phyloP scores from a whole-genome alignment of 2,888 invertebrate genomes.

The Mantis religiosa region DNA sequence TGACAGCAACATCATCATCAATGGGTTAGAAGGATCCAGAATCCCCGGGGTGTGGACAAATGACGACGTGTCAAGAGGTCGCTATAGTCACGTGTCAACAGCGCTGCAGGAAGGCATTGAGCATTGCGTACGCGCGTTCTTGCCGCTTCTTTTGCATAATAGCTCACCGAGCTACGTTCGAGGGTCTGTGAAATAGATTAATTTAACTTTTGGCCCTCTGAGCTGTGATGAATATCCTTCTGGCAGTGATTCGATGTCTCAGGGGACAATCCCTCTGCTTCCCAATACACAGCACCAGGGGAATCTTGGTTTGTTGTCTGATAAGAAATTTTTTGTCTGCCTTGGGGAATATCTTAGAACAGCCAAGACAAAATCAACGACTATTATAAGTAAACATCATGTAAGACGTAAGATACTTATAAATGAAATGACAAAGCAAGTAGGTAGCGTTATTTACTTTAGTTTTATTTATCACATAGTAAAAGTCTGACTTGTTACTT shows the following conservation, averaged over 20 bases:
- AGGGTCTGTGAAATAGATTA: not conserved
- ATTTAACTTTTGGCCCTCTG: not conserved
- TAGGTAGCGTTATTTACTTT: too few relatives aligned
- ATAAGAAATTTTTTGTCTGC: not conserved
- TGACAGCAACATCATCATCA: not conserved
- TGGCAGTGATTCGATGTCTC: not conserved
- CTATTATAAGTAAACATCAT: too few relatives aligned
- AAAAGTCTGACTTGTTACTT: too few relatives aligned
- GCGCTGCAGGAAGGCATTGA: not conserved
- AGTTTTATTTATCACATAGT: too few relatives aligned
- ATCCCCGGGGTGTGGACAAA: conserved; percentile 30
- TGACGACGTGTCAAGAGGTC: conserved; percentile 34
- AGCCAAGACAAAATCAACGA: too few relatives aligned
- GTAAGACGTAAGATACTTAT: too few relatives aligned
- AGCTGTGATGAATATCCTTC: not conserved
- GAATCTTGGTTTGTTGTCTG: not conserved
- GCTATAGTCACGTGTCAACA: conserved; percentile 19
- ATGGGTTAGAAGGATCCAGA: not conserved
- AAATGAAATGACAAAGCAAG: too few relatives aligned
- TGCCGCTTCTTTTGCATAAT: not conserved
- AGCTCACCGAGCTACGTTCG: not conserved
- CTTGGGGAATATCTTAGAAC: too few relatives aligned
- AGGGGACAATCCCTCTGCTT: not conserved
- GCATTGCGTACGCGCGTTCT: not conserved
- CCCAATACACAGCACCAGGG: not conserved